phyloP scores from a whole-genome alignment of 2,113 vertebrate genomes.

The Xiphophorus hellerii region DNA sequence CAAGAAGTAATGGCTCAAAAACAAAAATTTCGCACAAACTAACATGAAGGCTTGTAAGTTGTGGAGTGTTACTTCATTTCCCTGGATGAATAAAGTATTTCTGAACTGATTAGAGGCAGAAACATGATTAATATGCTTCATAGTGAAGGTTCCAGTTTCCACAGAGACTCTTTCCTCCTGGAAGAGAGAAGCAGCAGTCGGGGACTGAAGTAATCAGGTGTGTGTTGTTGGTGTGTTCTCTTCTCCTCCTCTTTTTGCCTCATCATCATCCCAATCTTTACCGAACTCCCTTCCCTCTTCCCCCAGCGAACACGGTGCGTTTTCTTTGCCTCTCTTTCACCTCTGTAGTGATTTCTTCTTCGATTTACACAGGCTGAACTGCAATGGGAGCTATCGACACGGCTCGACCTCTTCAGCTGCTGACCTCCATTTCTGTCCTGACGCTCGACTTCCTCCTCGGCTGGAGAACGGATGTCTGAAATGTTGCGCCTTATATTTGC shows the following conservation, averaged over 20 bases:
- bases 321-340: constrained; percentile 5
- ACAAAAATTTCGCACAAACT: no score
- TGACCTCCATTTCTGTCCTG: background rate
- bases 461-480: background rate
- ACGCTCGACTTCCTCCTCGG: background rate
- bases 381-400: constrained; percentile 89
- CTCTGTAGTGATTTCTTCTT: constrained; percentile 89
- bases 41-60: no score
- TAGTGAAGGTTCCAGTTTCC: no score
- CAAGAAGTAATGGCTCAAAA: no score
- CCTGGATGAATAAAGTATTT: no score
- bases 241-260: constrained; percentile 18
- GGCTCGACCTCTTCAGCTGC: constrained; percentile 80
- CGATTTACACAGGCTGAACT: constrained; percentile 91
- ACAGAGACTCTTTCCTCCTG: no score
- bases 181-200: no score
- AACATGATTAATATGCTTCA: no score
- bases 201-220: no score
- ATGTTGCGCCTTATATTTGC: background rate
- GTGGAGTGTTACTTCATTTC: no score
- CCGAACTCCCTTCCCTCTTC: no score
- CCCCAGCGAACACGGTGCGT: background rate
- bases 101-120: no score
- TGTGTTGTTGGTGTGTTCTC: background rate
- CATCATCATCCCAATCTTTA: constrained; percentile 16